Base-by-base conservation (phyloP, 2,797 vertebrate species). In the Dendrocincla tyrannina region DNA sequence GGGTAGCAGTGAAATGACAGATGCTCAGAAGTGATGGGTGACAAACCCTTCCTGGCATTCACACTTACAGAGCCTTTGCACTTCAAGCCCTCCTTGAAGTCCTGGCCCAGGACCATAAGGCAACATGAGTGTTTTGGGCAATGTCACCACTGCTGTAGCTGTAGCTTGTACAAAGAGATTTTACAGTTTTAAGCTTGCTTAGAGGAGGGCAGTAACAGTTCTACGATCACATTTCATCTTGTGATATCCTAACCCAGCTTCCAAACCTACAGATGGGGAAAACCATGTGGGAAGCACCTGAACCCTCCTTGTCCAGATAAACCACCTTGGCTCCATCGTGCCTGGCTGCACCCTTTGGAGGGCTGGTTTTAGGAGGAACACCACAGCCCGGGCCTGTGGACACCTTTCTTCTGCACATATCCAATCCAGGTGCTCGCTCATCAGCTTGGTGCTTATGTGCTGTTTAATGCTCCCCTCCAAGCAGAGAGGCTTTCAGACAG, bases 401-500 rank as follows among this genome's bases (percentile, higher is more conserved):
- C 69, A 33, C 4, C 55, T 75, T 87, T 37, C 50, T 73, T 52
- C 79, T 89, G 33, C 41, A 60, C n/a, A 10, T 1, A 0, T 37
- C 66, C 79, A 35, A 9, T 18, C 72, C 69, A 78, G 49, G 16
- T 49, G n/a, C 50, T 85, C 28, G 30, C 62, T 68, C 55, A 60
- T 35, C 81, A 83, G 2, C 32, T 33, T 47, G 37, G 35, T 81
- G 59, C 42, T 86, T 62, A 5, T 35, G 69, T 39, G 76, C 69
- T 95, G 62, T 63, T 84, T 89, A 72, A 91, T 84, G 83, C 62
- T 68, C 46, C 73, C 52, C 33, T 86, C 35, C 17, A 35, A 86
- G 82, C 52, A 81, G 59, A 92, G 80, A 79, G 7, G 73, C 88
- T 97, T 94, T 96, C 91, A 94, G 69, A 32, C 22, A 20, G 33